phyloP scores from a whole-genome alignment of 2,113 vertebrate genomes.

The Marmota monax region DNA sequence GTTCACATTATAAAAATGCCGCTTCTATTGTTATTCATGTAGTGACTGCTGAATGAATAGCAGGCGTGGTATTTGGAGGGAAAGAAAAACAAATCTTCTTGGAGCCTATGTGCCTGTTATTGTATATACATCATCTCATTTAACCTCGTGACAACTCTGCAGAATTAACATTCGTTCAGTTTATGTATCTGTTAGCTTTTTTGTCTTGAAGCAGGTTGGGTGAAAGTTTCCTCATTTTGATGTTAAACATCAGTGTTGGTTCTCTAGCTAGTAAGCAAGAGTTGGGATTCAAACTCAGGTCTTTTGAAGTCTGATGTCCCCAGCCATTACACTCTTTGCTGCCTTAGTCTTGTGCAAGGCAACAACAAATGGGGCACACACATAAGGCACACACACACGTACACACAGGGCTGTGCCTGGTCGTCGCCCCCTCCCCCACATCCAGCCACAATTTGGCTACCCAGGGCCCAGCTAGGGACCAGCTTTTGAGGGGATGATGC shows the following conservation, averaged over 20 bases:
- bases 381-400: not conserved
- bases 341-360: not conserved
- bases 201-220: not conserved
- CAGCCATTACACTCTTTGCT: not conserved
- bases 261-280: not conserved
- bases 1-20: not conserved
- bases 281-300: not conserved
- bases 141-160: not conserved
- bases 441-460: not conserved
- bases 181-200: not conserved
- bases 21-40: not conserved
- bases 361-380: not conserved
- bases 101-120: not conserved
- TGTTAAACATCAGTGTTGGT: not conserved
- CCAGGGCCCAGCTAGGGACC: not conserved
- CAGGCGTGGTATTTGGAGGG: not conserved
- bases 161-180: not conserved
- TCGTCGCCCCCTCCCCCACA: not conserved
- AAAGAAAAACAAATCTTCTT: slow-evolving; percentile 28
- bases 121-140: not conserved
- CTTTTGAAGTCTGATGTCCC: not conserved
- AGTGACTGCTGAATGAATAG: not conserved
- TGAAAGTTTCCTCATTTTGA: not conserved
- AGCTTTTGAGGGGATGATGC: not conserved
- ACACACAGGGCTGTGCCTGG: not conserved